A percentile compares a stretch with the other conserved stretches of the same genome.
These are phyloP conservation scores for Cosmorhoe ocellata DNA, from an alignment of 2,888 invertebrate species.

Conservation along the genomic window DNA sequence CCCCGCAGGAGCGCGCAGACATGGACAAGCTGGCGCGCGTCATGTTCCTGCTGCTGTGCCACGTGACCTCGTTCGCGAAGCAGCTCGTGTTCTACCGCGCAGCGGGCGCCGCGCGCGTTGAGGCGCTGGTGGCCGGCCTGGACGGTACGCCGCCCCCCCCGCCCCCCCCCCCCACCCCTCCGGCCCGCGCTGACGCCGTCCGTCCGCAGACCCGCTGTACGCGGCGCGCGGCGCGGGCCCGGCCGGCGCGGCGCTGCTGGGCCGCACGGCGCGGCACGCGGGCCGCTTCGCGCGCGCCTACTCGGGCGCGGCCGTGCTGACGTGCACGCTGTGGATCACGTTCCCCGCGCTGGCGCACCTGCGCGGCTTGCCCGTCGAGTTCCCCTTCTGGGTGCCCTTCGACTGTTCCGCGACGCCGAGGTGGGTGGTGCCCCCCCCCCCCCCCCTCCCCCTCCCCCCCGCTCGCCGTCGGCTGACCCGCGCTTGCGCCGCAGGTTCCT, in stretches of 20 bases:
- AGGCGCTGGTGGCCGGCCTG: conserved; percentile 36
- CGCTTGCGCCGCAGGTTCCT: conserved; percentile 48
- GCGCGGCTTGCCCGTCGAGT: conserved; percentile 45
- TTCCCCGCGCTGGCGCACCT: conserved; percentile 49
- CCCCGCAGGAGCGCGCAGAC: conserved; percentile 54
- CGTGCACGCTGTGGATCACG: conserved; percentile 62
- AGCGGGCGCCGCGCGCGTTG: conserved; percentile 39
- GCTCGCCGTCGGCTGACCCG: background rate
- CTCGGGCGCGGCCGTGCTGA: conserved; percentile 56
- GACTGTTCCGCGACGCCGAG: conserved; percentile 33
- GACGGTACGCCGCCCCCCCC: conserved; percentile 36
- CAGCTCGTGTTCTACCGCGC: conserved; percentile 58
- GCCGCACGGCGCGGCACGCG: conserved; percentile 29
- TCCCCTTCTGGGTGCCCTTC: conserved; percentile 47
- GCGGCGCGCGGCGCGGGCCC: background rate
- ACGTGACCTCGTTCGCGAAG: conserved; percentile 67
- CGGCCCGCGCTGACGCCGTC: background rate
- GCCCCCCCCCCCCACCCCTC: background rate
- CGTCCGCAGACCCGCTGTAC: conserved; percentile 38
- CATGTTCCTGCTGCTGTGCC: conserved; percentile 72
- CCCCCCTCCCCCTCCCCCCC: background rate
- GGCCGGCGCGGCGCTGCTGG: conserved; percentile 9
- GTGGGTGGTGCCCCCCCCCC: too few species aligned
- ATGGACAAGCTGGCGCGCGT: conserved; percentile 67
- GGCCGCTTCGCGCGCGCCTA: conserved; percentile 41